A percentile compares a stretch with the other conserved stretches of the same genome.
These are phyloP conservation scores for Pseudococcus jackbeardsleyi DNA, from an alignment of 2,888 invertebrate species.

Conservation along the genomic window DNA sequence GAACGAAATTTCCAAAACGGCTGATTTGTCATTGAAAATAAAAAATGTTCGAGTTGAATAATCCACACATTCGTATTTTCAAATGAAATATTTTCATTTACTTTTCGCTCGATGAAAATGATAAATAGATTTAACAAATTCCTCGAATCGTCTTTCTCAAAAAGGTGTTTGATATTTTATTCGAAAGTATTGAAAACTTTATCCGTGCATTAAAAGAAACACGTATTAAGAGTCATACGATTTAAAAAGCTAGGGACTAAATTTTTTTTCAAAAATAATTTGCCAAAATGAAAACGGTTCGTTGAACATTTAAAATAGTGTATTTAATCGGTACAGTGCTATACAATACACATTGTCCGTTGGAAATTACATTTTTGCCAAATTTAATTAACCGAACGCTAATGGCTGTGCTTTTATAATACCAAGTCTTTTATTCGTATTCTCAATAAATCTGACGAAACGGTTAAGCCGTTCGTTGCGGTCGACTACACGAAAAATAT, in stretches of 20 bases:
- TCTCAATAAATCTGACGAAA: conserved; percentile 10
- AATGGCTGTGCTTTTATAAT: not conserved
- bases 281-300: not conserved
- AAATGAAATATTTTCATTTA: too few species aligned
- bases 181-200: too few species aligned
- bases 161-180: too few species aligned
- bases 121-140: not conserved
- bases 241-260: not conserved
- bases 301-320: not conserved
- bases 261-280: not conserved
- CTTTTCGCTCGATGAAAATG: not conserved
- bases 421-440: not conserved
- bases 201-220: not conserved
- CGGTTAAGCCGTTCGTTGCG: not conserved
- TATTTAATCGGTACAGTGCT: not conserved
- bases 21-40: not conserved
- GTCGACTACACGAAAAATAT: conserved; percentile 9
- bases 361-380: not conserved
- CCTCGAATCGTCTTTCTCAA: too few species aligned
- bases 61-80: not conserved
- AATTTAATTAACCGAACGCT: conserved; percentile 12
- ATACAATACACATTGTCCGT: not conserved
- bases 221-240: not conserved
- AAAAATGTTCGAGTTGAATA: not conserved
- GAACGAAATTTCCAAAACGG: not conserved